Evolutionary conservation across 2,113 vertebrate genomes (phyloP).

Genomic region (Eulemur macaco): DNA sequence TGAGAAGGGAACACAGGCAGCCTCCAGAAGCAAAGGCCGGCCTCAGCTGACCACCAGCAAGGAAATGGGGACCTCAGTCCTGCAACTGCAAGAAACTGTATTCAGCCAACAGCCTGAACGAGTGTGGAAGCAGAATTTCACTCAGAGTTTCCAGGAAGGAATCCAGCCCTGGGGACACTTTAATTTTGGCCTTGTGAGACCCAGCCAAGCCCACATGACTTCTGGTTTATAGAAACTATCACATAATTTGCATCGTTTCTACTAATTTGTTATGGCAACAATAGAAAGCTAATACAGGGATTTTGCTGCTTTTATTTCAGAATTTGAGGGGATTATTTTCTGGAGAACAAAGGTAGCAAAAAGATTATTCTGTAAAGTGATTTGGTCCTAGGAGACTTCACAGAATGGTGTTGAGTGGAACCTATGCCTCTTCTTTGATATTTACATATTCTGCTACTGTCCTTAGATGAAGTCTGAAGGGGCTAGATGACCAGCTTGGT

Average conservation of each 20-base stretch:
- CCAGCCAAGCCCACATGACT: neutral
- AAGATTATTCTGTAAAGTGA: constrained; percentile 15
- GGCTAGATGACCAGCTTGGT: neutral
- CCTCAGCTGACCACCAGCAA: neutral
- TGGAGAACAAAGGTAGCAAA: constrained; percentile 37
- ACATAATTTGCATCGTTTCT: constrained; percentile 16
- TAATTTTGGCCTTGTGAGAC: neutral
- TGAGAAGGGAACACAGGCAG: neutral
- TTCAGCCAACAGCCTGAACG: neutral
- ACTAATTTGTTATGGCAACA: neutral
- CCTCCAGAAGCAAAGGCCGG: neutral
- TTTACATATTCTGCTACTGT: neutral
- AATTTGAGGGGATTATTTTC: neutral
- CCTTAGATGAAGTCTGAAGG: constrained; percentile 8
- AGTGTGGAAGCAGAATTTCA: neutral
- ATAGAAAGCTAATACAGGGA: neutral
- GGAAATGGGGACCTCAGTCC: neutral
- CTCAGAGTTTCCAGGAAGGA: neutral
- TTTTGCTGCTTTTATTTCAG: constrained; percentile 28
- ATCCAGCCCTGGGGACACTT: neutral
- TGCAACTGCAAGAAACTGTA: neutral
- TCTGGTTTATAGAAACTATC: neutral
- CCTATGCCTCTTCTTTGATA: constrained; percentile 16
- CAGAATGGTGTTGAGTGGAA: neutral
- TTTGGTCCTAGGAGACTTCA: constrained; percentile 15